These are phyloP conservation scores for Neodiprion pinetum DNA, from an alignment of 1,140 invertebrate species.

Conservation along the genomic window DNA sequence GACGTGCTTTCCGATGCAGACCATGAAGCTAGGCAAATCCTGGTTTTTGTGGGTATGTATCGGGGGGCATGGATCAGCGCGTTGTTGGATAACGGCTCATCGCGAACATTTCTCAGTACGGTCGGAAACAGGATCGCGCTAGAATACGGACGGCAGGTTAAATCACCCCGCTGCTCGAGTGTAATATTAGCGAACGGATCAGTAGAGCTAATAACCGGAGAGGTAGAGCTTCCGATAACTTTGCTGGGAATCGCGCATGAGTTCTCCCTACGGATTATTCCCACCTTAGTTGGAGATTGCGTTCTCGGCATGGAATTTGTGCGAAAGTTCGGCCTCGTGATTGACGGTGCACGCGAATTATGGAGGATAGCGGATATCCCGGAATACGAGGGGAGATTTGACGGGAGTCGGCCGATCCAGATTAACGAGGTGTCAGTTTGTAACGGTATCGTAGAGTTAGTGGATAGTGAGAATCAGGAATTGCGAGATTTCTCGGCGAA, in stretches of 20 bases:
- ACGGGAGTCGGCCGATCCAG: neutral
- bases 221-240: neutral
- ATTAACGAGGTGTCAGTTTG: neutral
- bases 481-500: slow-evolving; percentile 13
- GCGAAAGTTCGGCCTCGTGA: neutral
- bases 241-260: no score
- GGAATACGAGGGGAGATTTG: neutral
- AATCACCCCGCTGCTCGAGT: neutral
- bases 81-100: neutral
- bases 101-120: no score
- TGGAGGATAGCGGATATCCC: slow-evolving; percentile 15
- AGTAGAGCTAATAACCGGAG: neutral
- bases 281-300: no score
- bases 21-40: neutral
- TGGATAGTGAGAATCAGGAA: neutral
- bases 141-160: neutral
- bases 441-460: neutral
- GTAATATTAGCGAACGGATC: neutral
- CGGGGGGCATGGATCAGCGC: neutral
- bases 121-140: neutral
- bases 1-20: neutral
- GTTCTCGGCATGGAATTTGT: no score
- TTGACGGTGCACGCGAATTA: slow-evolving; percentile 13
- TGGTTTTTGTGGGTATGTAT: neutral
- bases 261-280: no score